These are phyloP conservation scores for Odontophorus gujanensis DNA, from an alignment of 2,113 vertebrate species.

Conservation along the genomic window DNA sequence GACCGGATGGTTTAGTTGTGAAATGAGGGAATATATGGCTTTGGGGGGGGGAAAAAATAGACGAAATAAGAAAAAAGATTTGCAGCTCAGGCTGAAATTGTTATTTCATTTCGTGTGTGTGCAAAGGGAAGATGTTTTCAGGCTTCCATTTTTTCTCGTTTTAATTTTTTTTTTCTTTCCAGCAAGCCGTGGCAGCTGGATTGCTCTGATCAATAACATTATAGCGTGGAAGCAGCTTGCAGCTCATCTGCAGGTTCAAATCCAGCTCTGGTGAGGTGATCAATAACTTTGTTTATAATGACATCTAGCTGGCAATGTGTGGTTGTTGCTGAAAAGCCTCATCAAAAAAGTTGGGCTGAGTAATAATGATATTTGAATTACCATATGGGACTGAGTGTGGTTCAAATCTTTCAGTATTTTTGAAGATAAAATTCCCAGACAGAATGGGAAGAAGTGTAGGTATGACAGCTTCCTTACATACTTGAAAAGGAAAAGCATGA, in stretches of 20 bases:
- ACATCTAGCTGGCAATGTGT: conserved; percentile 56
- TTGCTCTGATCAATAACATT: conserved; percentile 54
- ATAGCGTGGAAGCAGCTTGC: not conserved
- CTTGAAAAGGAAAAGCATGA: not conserved
- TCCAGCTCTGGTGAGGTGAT: conserved; percentile 30
- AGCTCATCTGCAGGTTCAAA: conserved; percentile 44
- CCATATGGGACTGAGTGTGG: accelerated
- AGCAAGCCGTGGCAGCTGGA: conserved; percentile 34
- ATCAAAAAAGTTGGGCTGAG: not conserved
- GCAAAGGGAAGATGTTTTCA: not conserved
- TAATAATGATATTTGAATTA: not conserved
- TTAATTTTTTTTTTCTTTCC: not conserved
- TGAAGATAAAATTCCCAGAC: accelerated
- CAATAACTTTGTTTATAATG: conserved; percentile 68
- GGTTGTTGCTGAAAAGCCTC: not conserved
- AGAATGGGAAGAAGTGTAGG: not conserved
- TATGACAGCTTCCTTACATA: accelerated
- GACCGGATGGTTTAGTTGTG: not conserved
- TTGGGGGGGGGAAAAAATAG: not conserved
- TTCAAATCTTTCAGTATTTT: not conserved
- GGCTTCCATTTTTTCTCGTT: not conserved
- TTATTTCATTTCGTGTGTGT: not conserved
- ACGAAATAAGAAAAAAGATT: not conserved
- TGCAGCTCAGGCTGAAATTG: not conserved
- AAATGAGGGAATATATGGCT: not conserved